A percentile compares a stretch with the other conserved stretches of the same genome.
phyloP scores from a whole-genome alignment of 2,113 vertebrate species.

The Mellivora capensis region DNA sequence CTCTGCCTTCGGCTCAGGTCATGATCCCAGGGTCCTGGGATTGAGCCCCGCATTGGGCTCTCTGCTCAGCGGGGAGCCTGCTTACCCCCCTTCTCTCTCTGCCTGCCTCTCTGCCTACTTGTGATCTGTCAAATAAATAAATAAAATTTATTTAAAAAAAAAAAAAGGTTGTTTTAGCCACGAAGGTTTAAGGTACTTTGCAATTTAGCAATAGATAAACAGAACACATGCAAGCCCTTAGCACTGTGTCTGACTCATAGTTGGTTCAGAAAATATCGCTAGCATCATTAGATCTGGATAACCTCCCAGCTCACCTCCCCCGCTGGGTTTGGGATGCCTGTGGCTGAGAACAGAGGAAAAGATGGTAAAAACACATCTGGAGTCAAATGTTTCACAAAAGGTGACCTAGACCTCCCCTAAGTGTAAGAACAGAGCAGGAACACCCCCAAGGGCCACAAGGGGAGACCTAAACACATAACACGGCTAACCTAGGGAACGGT shows the following conservation, averaged over 20 bases:
- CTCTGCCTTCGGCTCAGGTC: too few relatives aligned
- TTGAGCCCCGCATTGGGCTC: too few relatives aligned
- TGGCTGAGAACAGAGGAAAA: neutral
- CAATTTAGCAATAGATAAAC: neutral
- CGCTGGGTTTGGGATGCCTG: neutral
- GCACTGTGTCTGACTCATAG: neutral
- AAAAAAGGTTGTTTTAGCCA: neutral
- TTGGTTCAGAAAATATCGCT: neutral
- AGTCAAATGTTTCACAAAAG: neutral
- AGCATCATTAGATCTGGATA: neutral
- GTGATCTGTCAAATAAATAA: too few relatives aligned
- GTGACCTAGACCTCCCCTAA: neutral
- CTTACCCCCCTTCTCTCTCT: too few relatives aligned
- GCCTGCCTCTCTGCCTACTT: too few relatives aligned
- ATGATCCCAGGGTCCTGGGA: too few relatives aligned
- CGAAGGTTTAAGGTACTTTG: neutral
- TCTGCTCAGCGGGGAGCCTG: too few relatives aligned
- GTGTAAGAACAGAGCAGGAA: neutral
- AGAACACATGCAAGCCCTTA: neutral
- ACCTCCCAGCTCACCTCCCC: neutral
- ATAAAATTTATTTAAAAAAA: neutral
- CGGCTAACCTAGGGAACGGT: neutral
- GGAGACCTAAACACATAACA: neutral
- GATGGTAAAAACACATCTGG: neutral
- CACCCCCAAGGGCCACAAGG: neutral